Base-by-base conservation (phyloP, 53 echinoderm and acorn worm species). In the Paelopatides confundens region DNA sequence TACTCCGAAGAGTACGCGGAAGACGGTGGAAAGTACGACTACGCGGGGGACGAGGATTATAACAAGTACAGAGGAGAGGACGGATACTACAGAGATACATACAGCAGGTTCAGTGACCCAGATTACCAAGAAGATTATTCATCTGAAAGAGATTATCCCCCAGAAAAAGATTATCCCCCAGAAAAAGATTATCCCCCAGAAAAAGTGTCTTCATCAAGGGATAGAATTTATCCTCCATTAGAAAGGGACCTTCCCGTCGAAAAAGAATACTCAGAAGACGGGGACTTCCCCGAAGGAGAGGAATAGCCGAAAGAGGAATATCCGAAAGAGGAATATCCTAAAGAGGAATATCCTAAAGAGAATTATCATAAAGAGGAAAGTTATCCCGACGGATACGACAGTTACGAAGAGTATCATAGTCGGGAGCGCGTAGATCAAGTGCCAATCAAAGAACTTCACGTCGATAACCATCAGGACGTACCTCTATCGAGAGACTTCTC, bases 401-500 rank as follows among this genome's bases (percentile, higher is more conserved):
- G 84, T 27, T 93, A 87, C 63, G 89, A 93, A 12, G 86, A 87
- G 24, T 66, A 85, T 31, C 81, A 76, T 0, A 35, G 38, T 12
- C 8, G 36, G 31, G 68, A 31, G 7, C 26, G 39, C 23, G 52
- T 81, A 81, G 84, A 83, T 33, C 84, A 65, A 65, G 84, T 83
- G 63, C 84, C 84, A 36, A 65, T 65, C 40, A 64, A 83, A 64
- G 84, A 83, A 36, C 46, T 83, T 23, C 84, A 83, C 24, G 64
- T 64, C 33, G 91, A 91, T 34, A 87, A 87, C 37, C 79, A 70
- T 84, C 87, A 76, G 29, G 91, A 91, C 91, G 47, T 76, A 62
- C 77, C 87, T 38, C 30, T 63, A 37, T 63, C 36, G 8, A 29
- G 66, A 62, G 52, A 79, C 52, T 79, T 79, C 33, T 79, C 79